A percentile compares a stretch with the other conserved stretches of the same genome.
Conservation (phyloP, 2,888 invertebrate species). For the Epistrophella euchroma region DNA sequence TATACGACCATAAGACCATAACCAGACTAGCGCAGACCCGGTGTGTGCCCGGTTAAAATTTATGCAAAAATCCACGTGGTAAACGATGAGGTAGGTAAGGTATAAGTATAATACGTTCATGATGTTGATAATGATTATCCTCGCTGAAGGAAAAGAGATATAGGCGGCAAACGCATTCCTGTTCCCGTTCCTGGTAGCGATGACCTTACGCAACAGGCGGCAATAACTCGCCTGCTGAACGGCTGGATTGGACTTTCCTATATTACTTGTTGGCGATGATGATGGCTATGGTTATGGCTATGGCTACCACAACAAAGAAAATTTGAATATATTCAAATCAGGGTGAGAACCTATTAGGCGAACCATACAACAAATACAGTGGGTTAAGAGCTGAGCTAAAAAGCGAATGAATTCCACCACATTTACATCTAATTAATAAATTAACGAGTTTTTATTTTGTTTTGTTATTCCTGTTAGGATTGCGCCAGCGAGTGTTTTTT, state of each 20-base stretch:
- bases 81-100: slow-evolving; percentile 1
- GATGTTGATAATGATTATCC: slow-evolving; percentile 61
- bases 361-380: slow-evolving; percentile 34
- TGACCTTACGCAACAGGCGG: slow-evolving; percentile 75
- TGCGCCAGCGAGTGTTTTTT: neutral
- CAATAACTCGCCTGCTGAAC: neutral
- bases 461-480: slow-evolving; percentile 28
- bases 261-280: neutral
- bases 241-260: slow-evolving; percentile 39
- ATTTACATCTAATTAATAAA: slow-evolving; percentile 76
- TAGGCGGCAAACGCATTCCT: slow-evolving; percentile 27
- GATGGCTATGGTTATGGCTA: slow-evolving; percentile 13
- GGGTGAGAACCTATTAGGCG: slow-evolving; percentile 74
- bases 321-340: slow-evolving; percentile 76
- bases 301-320: slow-evolving; percentile 67
- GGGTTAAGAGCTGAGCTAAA: slow-evolving; percentile 50
- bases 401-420: slow-evolving; percentile 63
- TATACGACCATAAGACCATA: slow-evolving; percentile 35
- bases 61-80: slow-evolving; percentile 76
- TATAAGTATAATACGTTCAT: neutral
- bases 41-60: slow-evolving; percentile 69
- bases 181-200: slow-evolving; percentile 31
- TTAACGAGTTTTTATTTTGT: slow-evolving; percentile 67
- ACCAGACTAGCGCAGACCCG: slow-evolving; percentile 55
- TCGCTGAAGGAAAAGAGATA: slow-evolving; percentile 61